These are phyloP conservation scores for Corvus hawaiiensis DNA, from an alignment of 2,113 vertebrate species.

Conservation along the genomic window DNA sequence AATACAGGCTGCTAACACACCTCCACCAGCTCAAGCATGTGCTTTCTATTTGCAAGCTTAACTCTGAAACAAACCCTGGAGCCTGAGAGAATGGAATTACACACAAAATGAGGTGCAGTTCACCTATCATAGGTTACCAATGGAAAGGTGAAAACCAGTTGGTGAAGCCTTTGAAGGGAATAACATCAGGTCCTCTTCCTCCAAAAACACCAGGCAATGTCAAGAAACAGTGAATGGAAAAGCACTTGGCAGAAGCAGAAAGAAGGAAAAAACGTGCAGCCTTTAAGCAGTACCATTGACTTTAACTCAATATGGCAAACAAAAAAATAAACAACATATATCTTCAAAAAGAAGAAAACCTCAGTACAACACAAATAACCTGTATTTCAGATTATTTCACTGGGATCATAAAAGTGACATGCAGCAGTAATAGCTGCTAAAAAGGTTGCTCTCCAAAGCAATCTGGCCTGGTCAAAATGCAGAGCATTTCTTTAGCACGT, in stretches of 20 bases:
- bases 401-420: neutral
- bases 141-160: neutral
- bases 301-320: neutral
- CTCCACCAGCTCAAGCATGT: neutral
- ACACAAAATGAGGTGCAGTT: neutral
- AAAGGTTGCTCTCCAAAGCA: neutral
- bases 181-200: neutral
- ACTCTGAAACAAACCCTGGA: neutral
- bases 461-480: neutral
- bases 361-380: constrained; percentile 1
- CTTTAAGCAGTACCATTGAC: neutral
- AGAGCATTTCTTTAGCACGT: neutral
- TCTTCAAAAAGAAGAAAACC: neutral
- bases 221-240: neutral
- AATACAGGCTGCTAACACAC: neutral
- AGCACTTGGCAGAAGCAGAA: neutral
- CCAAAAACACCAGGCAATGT: neutral
- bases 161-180: neutral
- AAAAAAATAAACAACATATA: neutral
- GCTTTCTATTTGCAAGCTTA: neutral
- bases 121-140: neutral
- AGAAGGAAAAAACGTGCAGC: neutral
- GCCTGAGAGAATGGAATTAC: neutral
- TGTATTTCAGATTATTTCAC: neutral
- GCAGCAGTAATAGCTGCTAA: neutral